phyloP scores from a whole-genome alignment of 1,140 invertebrate genomes.

The Lucilia sericata region DNA sequence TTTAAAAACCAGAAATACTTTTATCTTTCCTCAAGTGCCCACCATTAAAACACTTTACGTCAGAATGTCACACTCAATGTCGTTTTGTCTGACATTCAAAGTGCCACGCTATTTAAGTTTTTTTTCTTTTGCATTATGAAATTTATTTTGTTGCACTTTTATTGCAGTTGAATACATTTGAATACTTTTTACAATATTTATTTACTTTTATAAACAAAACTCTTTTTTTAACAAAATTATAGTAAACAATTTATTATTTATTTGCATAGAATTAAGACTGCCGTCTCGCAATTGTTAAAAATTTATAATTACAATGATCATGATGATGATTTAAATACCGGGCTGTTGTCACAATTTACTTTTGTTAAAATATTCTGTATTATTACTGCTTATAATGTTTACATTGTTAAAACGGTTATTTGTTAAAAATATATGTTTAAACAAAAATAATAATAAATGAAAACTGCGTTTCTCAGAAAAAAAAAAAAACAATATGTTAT shows the following conservation, averaged over 20 bases:
- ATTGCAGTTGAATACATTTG: background rate
- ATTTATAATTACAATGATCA: background rate
- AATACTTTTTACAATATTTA: background rate
- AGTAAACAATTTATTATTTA: background rate
- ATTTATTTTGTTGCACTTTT: background rate
- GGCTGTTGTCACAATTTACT: background rate
- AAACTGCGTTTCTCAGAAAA: too few species aligned
- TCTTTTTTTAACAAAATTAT: background rate
- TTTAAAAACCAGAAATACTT: too few species aligned
- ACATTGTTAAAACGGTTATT: too few species aligned
- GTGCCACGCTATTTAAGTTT: background rate
- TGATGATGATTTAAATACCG: background rate
- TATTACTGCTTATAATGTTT: too few species aligned
- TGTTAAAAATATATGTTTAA: too few species aligned
- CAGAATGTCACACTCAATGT: conserved; percentile 5
- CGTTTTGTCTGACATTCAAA: conserved; percentile 25
- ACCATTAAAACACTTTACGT: background rate
- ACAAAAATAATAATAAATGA: too few species aligned
- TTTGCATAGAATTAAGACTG: background rate
- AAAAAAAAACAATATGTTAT: too few species aligned
- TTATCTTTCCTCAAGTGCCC: too few species aligned
- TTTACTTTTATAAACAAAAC: background rate
- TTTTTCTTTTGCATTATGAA: background rate
- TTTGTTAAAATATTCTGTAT: background rate
- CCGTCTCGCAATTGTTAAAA: background rate